A percentile compares a stretch with the other conserved stretches of the same genome.
Conservation (phyloP, 2,888 invertebrate species). For the Drosophila greeni region DNA sequence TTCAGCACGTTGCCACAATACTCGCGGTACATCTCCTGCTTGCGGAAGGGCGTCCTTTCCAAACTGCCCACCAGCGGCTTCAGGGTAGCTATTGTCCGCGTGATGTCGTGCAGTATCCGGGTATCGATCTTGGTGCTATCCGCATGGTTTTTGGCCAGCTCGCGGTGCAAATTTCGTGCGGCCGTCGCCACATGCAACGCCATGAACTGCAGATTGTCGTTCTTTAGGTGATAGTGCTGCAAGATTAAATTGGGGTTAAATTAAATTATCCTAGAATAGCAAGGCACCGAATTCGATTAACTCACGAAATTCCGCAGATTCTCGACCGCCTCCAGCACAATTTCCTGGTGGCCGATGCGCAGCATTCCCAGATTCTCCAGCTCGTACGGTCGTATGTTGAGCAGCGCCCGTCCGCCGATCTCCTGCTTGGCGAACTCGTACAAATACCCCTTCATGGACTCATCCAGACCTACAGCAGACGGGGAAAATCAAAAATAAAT, state of each 20-base stretch:
- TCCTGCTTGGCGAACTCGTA: constrained; percentile 89
- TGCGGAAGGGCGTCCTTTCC: constrained; percentile 82
- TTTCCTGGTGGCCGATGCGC: constrained; percentile 95
- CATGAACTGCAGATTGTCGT: constrained; percentile 94
- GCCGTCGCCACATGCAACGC: constrained; percentile 91
- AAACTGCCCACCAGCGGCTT: constrained; percentile 95
- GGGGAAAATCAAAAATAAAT: constrained; percentile 13
- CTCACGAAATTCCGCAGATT: constrained; percentile 92
- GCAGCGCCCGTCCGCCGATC: constrained; percentile 87
- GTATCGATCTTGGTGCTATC: constrained; percentile 85
- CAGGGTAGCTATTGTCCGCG: constrained; percentile 89
- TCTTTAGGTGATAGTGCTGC: constrained; percentile 93
- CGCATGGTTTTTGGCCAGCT: constrained; percentile 81
- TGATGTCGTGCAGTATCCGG: constrained; percentile 90
- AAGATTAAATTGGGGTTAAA: constrained; percentile 1
- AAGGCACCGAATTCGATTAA: neutral
- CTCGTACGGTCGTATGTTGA: constrained; percentile 92
- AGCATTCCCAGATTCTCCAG: constrained; percentile 91
- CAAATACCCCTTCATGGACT: constrained; percentile 87
- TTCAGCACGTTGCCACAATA: constrained; percentile 86
- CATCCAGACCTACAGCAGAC: constrained; percentile 75
- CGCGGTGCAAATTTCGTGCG: constrained; percentile 87
- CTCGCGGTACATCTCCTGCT: constrained; percentile 83
- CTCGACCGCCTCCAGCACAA: constrained; percentile 94
- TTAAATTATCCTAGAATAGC: too few relatives aligned